A percentile compares a stretch with the other conserved stretches of the same genome.
Evolutionary conservation across 1,140 invertebrate genomes (phyloP).

Genomic region (Drosophila ambigua): DNA sequence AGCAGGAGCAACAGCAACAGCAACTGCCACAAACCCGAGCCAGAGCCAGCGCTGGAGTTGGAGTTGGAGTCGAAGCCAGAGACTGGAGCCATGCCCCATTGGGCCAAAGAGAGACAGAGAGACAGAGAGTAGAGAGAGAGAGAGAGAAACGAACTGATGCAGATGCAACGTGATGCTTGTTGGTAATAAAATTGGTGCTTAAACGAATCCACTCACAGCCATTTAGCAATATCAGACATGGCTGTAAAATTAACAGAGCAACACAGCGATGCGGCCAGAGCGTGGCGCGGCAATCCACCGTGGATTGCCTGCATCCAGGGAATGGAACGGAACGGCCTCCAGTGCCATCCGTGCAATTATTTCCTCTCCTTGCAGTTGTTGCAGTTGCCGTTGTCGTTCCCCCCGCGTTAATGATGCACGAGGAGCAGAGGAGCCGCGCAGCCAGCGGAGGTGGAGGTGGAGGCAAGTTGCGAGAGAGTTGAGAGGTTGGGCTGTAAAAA

Average conservation of each 20-base stretch:
- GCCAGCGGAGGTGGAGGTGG: neutral
- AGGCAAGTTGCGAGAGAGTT: too few species aligned
- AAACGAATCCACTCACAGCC: slow-evolving; percentile 83
- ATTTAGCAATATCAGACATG: slow-evolving; percentile 83
- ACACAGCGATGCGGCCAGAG: slow-evolving; percentile 56
- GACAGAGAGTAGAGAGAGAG: neutral
- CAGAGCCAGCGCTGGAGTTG: slow-evolving; percentile 21
- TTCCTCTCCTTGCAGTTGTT: slow-evolving; percentile 57
- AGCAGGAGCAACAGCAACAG: slow-evolving; percentile 29
- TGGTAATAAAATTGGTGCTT: slow-evolving; percentile 83
- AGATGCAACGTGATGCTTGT: slow-evolving; percentile 81
- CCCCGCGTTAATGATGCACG: slow-evolving; percentile 72
- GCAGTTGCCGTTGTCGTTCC: slow-evolving; percentile 50
- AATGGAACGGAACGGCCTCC: slow-evolving; percentile 47
- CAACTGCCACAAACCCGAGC: slow-evolving; percentile 20
- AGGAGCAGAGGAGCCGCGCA: slow-evolving; percentile 16
- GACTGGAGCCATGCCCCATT: slow-evolving; percentile 46
- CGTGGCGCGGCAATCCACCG: slow-evolving; percentile 17
- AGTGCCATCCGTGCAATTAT: slow-evolving; percentile 71
- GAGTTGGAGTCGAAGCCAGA: slow-evolving; percentile 20
- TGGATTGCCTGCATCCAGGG: slow-evolving; percentile 49
- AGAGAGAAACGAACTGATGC: slow-evolving; percentile 64
- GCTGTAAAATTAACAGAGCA: slow-evolving; percentile 82
- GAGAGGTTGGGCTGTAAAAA: slow-evolving; percentile 55
- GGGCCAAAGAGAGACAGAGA: slow-evolving; percentile 13